Percentiles rank a stretch among this genome's conserved stretches.
These are phyloP conservation scores for Megaptera novaeangliae DNA, from an alignment of 2,113 vertebrate species.

Conservation along the genomic window DNA sequence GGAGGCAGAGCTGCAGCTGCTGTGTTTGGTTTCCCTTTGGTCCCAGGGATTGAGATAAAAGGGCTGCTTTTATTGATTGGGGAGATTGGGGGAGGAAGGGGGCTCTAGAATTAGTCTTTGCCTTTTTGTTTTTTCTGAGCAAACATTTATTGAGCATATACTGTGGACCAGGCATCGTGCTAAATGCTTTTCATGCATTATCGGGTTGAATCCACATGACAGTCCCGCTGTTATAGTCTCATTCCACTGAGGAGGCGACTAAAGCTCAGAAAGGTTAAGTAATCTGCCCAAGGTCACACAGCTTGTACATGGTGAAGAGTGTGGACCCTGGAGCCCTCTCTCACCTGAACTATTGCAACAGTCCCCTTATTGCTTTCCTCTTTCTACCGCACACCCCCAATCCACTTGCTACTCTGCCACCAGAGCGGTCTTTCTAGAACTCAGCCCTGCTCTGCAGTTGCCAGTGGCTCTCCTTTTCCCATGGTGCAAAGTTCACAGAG, in stretches of 20 bases:
- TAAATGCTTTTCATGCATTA: conserved; percentile 59
- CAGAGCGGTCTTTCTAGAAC: background rate
- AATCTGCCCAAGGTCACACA: conserved; percentile 27
- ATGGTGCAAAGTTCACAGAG: background rate
- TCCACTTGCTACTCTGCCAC: background rate
- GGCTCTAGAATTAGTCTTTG: conserved; percentile 28
- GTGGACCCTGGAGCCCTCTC: background rate
- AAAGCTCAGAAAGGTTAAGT: conserved; percentile 55
- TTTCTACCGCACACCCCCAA: background rate
- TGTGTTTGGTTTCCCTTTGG: conserved; percentile 76
- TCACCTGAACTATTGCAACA: no score
- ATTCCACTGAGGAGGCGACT: background rate
- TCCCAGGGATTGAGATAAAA: conserved; percentile 77
- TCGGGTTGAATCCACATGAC: background rate
- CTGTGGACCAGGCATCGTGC: conserved; percentile 38
- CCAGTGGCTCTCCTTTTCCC: no score
- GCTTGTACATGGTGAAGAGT: background rate
- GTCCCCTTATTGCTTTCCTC: background rate
- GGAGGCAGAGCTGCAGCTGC: conserved; percentile 66
- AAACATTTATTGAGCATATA: conserved; percentile 76
- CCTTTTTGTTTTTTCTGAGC: conserved; percentile 60
- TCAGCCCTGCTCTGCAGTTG: background rate
- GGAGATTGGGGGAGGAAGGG: background rate
- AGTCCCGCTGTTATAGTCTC: background rate
- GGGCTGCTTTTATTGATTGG: conserved; percentile 69